These are phyloP conservation scores for Panonychus citri DNA, from an alignment of 1,140 invertebrate genomes.

Conservation along the genomic window DNA sequence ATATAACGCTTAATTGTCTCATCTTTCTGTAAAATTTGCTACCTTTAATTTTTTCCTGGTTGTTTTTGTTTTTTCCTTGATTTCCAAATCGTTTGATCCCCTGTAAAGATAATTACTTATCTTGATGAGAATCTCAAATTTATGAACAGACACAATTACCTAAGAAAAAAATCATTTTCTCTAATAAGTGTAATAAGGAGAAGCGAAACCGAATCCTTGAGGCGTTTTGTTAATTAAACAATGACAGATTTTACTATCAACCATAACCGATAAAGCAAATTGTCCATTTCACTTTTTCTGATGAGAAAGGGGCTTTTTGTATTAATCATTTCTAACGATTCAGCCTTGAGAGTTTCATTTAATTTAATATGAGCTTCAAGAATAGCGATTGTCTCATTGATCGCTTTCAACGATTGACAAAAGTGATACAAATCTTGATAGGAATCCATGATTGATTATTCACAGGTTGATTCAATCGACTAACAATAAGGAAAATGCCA, in stretches of 20 bases:
- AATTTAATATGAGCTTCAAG: slow-evolving; percentile 70
- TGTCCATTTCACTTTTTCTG: too few species aligned
- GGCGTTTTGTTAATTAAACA: slow-evolving; percentile 73
- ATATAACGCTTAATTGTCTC: too few species aligned
- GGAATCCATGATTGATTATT: background rate
- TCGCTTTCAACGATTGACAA: slow-evolving; percentile 54
- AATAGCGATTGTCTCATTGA: slow-evolving; percentile 55
- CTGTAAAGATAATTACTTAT: background rate
- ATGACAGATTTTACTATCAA: slow-evolving; percentile 60
- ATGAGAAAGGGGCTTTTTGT: background rate
- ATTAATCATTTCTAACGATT: slow-evolving; percentile 26
- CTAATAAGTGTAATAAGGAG: slow-evolving; percentile 79
- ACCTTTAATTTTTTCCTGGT: background rate
- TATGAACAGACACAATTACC: too few species aligned
- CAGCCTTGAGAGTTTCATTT: slow-evolving; percentile 46
- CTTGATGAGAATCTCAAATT: background rate
- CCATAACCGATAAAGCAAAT: slow-evolving; percentile 73
- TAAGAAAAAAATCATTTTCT: too few species aligned
- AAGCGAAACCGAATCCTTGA: slow-evolving; percentile 73
- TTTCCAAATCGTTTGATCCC: background rate
- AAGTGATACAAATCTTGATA: background rate
- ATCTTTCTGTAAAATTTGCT: too few species aligned
- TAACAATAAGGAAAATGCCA: background rate
- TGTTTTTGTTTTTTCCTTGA: background rate
- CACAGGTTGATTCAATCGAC: background rate